Evolutionary conservation across 1,140 invertebrate species (phyloP).

Genomic region (Capitella teleta): DNA sequence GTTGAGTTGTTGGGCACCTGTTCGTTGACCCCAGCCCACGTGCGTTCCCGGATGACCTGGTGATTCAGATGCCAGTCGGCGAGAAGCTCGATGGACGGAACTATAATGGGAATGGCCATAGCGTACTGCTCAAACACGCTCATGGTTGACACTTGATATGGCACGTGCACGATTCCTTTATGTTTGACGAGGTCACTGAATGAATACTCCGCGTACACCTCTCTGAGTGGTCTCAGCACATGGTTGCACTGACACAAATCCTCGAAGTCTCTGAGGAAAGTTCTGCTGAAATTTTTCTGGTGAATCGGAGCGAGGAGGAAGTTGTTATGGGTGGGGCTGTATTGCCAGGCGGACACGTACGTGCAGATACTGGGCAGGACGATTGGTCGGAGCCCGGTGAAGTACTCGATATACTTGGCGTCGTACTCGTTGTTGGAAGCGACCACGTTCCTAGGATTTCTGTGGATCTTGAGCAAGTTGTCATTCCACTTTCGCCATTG

Average conservation of each 20-base stretch:
- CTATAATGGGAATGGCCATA: conserved; percentile 13
- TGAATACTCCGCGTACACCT: too few relatives aligned
- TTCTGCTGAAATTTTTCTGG: too few relatives aligned
- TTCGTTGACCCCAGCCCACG: neutral
- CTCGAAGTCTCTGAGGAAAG: too few relatives aligned
- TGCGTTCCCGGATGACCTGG: conserved; percentile 6
- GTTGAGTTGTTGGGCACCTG: neutral
- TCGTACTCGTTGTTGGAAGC: conserved; percentile 10
- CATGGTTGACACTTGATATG: conserved; percentile 12
- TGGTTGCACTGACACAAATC: too few relatives aligned
- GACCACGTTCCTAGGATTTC: conserved; percentile 4
- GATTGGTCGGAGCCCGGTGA: neutral
- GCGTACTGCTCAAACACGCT: conserved; percentile 11
- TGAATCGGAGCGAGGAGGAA: too few relatives aligned
- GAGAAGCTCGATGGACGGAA: conserved; percentile 12
- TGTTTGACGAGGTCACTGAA: conserved; percentile 12
- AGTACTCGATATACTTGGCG: conserved; percentile 9
- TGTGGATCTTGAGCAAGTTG: conserved; percentile 4
- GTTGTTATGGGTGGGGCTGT: neutral
- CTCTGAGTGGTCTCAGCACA: too few relatives aligned
- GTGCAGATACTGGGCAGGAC: neutral
- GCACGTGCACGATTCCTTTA: conserved; percentile 12
- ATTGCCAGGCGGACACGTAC: neutral
- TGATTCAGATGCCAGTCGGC: neutral
- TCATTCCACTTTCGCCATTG: conserved; percentile 10